Evolutionary conservation across 2,888 invertebrate genomes (phyloP).

Genomic region (Rhingia campestris): DNA sequence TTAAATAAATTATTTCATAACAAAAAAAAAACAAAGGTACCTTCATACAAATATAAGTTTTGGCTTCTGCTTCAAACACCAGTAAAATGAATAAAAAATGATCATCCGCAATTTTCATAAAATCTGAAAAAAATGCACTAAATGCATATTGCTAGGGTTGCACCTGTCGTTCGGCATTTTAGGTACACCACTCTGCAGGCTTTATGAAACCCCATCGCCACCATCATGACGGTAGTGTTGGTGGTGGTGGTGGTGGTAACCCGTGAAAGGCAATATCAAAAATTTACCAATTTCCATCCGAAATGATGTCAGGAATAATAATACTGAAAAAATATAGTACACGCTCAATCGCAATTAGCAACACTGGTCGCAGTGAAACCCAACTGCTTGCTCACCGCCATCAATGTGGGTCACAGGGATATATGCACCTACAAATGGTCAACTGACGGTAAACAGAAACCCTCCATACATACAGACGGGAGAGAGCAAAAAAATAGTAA

Average conservation of each 20-base stretch:
- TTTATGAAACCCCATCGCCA: constrained; percentile 23
- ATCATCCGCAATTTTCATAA: constrained; percentile 47
- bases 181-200: constrained; percentile 8
- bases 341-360: constrained; percentile 64
- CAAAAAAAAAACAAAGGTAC: too few relatives aligned
- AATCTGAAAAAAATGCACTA: constrained; percentile 17
- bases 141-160: constrained; percentile 26
- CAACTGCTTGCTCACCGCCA: constrained; percentile 1
- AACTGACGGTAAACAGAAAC: constrained; percentile 53
- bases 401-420: constrained; percentile 53
- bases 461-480: constrained; percentile 7
- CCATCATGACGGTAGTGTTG: not conserved
- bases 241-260: not conserved
- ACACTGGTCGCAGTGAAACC: constrained; percentile 28
- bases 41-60: constrained; percentile 25
- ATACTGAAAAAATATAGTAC: constrained; percentile 3
- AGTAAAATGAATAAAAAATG: constrained; percentile 30
- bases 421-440: constrained; percentile 43
- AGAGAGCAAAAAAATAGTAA: constrained; percentile 4
- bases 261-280: constrained; percentile 47
- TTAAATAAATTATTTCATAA: too few relatives aligned
- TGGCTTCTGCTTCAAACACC: constrained; percentile 33
- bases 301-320: constrained; percentile 49
- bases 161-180: constrained; percentile 16
- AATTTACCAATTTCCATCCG: constrained; percentile 54